Percentiles rank a stretch among this genome's conserved stretches.
phyloP scores from a whole-genome alignment of 2,797 vertebrate species.

The Bufotes viridis region DNA sequence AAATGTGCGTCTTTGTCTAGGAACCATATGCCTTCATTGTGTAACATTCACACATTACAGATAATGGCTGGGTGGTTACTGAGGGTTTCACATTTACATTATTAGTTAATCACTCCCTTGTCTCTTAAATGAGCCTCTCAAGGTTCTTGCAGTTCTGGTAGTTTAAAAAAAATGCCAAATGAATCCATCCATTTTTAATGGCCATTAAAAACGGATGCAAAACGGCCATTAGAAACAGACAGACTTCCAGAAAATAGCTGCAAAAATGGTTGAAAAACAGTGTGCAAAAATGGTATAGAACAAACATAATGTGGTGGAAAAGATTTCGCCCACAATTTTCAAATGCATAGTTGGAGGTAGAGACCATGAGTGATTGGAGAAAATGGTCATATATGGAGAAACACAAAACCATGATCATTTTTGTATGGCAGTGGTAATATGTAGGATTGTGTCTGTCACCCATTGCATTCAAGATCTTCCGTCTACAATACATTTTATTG shows the following conservation, averaged over 20 bases:
- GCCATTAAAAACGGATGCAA: too few relatives aligned
- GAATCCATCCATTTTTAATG: too few relatives aligned
- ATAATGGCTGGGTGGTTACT: not conserved
- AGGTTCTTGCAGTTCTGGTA: not conserved
- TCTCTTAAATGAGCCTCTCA: not conserved
- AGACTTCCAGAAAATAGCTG: too few relatives aligned
- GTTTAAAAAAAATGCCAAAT: too few relatives aligned
- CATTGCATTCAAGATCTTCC: not conserved
- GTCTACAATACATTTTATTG: too few relatives aligned
- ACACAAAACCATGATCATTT: not conserved
- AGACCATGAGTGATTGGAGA: not conserved
- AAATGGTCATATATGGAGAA: not conserved
- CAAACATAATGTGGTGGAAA: not conserved
- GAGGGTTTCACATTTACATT: slow-evolving; percentile 10
- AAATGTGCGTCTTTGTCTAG: slow-evolving; percentile 8
- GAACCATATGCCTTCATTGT: slow-evolving; percentile 8
- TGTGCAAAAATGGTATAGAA: too few relatives aligned
- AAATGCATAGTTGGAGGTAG: not conserved
- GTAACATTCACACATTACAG: slow-evolving; percentile 15
- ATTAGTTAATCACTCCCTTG: not conserved
- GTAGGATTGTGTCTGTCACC: not conserved
- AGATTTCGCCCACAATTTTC: not conserved
- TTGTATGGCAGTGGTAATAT: not conserved
- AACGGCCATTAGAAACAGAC: too few relatives aligned
- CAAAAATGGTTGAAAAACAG: too few relatives aligned